phyloP scores from a whole-genome alignment of 2,888 invertebrate species.

The Drosophila monieri region DNA sequence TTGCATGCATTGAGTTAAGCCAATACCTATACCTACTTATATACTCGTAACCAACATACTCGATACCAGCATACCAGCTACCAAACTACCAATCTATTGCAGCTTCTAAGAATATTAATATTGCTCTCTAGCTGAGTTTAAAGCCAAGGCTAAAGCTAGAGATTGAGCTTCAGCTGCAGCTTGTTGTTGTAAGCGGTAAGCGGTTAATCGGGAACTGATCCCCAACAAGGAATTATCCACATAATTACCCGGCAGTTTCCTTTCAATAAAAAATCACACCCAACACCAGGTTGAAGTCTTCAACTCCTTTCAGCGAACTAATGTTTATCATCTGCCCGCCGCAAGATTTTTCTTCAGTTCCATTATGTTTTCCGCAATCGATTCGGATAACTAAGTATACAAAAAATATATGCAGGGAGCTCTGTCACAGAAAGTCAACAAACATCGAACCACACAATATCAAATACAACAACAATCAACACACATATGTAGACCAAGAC shows the following conservation, averaged over 20 bases:
- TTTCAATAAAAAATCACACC: neutral
- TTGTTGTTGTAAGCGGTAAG: slow-evolving; percentile 36
- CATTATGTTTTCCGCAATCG: slow-evolving; percentile 42
- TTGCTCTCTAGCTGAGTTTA: neutral
- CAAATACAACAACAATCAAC: slow-evolving; percentile 47
- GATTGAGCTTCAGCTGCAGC: slow-evolving; percentile 14
- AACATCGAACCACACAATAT: slow-evolving; percentile 30
- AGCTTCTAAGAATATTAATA: slow-evolving; percentile 18
- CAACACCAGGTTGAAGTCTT: slow-evolving; percentile 9
- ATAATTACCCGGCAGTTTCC: slow-evolving; percentile 1
- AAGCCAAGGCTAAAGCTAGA: neutral
- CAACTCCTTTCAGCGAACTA: slow-evolving; percentile 55
- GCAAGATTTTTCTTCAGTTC: slow-evolving; percentile 51
- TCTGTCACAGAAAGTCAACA: slow-evolving; percentile 71
- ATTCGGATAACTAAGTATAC: slow-evolving; percentile 37
- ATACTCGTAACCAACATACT: slow-evolving; percentile 41
- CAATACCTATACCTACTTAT: slow-evolving; percentile 35
- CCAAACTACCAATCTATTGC: slow-evolving; percentile 49
- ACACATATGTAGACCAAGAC: slow-evolving; percentile 11
- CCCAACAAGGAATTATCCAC: slow-evolving; percentile 8
- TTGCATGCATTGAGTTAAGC: slow-evolving; percentile 72
- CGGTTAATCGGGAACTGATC: slow-evolving; percentile 4
- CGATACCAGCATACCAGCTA: slow-evolving; percentile 38
- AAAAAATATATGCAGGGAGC: slow-evolving; percentile 70
- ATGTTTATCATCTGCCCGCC: slow-evolving; percentile 79